Conservation (phyloP, 1,140 invertebrate species). For the honey bee (Apis mellifera) region DNA sequence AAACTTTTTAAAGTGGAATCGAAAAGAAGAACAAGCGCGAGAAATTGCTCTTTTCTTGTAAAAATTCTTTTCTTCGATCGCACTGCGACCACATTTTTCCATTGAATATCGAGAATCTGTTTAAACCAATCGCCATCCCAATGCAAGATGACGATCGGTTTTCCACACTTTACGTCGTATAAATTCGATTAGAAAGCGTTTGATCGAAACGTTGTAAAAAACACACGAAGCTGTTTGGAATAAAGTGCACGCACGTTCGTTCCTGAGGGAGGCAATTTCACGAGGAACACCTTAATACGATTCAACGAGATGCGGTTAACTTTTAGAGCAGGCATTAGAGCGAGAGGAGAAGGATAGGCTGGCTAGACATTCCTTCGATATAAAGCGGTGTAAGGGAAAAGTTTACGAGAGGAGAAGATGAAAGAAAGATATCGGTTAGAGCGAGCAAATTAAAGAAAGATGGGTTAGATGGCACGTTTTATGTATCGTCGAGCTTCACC, state of each 20-base stretch:
- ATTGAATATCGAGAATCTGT: not conserved
- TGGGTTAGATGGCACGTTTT: constrained; percentile 51
- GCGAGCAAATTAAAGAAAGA: constrained; percentile 58
- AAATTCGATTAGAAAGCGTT: constrained; percentile 1
- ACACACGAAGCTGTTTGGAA: constrained; percentile 1
- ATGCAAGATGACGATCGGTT: no score
- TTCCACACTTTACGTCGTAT: not conserved
- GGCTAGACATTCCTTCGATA: constrained; percentile 32
- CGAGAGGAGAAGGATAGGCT: not conserved
- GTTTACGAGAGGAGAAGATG: constrained; percentile 35
- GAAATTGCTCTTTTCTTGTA: not conserved
- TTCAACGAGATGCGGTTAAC: constrained; percentile 3
- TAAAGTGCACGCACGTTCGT: not conserved
- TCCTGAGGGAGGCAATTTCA: not conserved
- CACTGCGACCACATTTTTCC: not conserved
- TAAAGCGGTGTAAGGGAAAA: constrained; percentile 16
- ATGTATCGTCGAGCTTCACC: constrained; percentile 28
- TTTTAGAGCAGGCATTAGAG: not conserved
- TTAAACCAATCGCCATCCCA: not conserved
- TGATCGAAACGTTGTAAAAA: constrained; percentile 4
- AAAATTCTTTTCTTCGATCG: not conserved
- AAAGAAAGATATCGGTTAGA: constrained; percentile 41
- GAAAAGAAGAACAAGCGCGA: no score
- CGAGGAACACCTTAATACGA: constrained; percentile 7
- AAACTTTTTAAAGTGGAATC: not conserved